These are phyloP conservation scores for Diaphora mendica DNA, from an alignment of 2,888 invertebrate genomes.

Conservation along the genomic window DNA sequence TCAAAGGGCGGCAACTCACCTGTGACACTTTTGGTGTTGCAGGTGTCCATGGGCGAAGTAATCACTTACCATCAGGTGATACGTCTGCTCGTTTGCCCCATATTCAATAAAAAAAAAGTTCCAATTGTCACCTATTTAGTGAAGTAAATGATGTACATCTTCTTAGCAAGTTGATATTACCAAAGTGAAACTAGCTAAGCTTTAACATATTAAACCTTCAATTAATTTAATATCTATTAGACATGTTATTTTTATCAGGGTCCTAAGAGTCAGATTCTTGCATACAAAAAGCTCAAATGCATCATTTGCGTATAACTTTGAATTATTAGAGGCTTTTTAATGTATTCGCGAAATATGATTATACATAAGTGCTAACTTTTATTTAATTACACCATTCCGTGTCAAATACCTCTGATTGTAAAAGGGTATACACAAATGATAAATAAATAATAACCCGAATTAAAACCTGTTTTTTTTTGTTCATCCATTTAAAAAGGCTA, in stretches of 20 bases:
- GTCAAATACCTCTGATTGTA: not conserved
- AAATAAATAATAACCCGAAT: not conserved
- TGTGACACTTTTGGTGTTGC: too few relatives aligned
- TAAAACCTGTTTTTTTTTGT: not conserved
- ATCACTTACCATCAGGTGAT: too few relatives aligned
- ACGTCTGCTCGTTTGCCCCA: too few relatives aligned
- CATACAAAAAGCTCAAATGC: not conserved
- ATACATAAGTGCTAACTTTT: not conserved
- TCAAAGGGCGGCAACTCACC: too few relatives aligned
- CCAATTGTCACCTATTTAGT: too few relatives aligned
- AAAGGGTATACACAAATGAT: not conserved
- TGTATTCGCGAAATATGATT: not conserved
- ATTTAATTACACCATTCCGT: not conserved
- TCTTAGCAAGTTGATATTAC: not conserved
- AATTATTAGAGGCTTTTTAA: not conserved
- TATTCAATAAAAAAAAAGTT: too few relatives aligned
- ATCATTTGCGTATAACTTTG: conserved; percentile 3
- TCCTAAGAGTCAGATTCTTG: not conserved
- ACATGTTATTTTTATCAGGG: not conserved
- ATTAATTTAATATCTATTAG: not conserved
- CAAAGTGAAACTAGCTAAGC: not conserved
- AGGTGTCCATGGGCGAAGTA: too few relatives aligned
- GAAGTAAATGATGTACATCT: not conserved
- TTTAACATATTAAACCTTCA: not conserved
- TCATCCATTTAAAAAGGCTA: not conserved